phyloP scores from a whole-genome alignment of 2,888 invertebrate genomes.

The Taphrorychus bicolor region DNA sequence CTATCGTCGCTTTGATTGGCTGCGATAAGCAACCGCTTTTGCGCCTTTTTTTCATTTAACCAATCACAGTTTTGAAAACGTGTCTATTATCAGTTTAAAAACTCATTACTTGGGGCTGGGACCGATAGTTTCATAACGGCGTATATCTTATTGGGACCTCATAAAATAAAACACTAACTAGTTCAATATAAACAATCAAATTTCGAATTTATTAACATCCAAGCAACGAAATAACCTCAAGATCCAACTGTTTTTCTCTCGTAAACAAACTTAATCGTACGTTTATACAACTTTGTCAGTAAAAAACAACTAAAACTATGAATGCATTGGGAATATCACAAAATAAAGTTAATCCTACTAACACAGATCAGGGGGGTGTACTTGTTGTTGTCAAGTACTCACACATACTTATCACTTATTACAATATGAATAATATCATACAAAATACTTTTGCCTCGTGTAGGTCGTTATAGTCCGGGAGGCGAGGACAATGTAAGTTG shows the following conservation, averaged over 20 bases:
- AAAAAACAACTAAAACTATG: slow-evolving; percentile 24
- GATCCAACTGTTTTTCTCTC: neutral
- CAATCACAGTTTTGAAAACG: too few relatives aligned
- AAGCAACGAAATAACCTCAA: neutral
- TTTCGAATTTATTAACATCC: neutral
- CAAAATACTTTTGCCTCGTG: neutral
- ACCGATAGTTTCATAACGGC: too few relatives aligned
- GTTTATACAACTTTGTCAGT: neutral
- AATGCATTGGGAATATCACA: slow-evolving; percentile 39
- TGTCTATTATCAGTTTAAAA: too few relatives aligned
- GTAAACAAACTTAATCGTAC: neutral
- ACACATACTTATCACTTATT: neutral
- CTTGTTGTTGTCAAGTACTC: too few relatives aligned
- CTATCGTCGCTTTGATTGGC: too few relatives aligned
- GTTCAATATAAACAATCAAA: neutral
- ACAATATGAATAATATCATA: too few relatives aligned
- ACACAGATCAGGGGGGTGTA: slow-evolving; percentile 34
- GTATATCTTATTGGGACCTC: too few relatives aligned
- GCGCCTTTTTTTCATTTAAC: too few relatives aligned
- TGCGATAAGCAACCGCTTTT: too few relatives aligned
- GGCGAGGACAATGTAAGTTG: too few relatives aligned
- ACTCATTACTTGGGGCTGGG: too few relatives aligned
- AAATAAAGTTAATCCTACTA: slow-evolving; percentile 38
- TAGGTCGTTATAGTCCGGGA: neutral
- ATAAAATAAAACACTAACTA: neutral